Evolutionary conservation across 2,888 invertebrate species (phyloP).

Genomic region (Pachliopta kotzebuea): DNA sequence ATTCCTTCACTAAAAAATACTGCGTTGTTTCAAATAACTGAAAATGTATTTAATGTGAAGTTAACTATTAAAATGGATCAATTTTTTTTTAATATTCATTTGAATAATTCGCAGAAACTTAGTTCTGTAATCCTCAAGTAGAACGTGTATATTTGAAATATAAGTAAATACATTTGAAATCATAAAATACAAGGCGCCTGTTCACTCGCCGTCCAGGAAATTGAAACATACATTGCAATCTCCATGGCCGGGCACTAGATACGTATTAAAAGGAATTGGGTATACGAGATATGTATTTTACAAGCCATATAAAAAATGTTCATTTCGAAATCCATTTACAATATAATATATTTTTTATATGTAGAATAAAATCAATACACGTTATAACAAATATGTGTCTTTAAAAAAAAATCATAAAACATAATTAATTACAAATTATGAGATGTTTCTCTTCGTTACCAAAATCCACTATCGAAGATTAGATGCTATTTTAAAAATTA

Average conservation of each 20-base stretch:
- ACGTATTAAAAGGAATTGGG: constrained; percentile 42
- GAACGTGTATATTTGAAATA: constrained; percentile 10
- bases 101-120: no score
- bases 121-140: neutral
- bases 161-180: constrained; percentile 42
- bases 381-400: neutral
- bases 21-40: no score
- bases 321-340: neutral
- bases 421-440: neutral
- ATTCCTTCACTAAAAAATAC: no score
- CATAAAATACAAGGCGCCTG: constrained; percentile 52
- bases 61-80: no score
- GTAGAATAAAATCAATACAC: no score
- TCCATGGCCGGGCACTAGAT: constrained; percentile 41
- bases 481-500: neutral
- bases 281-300: constrained; percentile 32
- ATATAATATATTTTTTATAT: neutral
- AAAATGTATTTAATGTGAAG: no score
- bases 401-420: no score
- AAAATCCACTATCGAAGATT: neutral
- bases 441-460: neutral
- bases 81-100: no score
- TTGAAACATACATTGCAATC: constrained; percentile 75
- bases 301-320: constrained; percentile 1
- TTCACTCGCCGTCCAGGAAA: constrained; percentile 59